These are phyloP conservation scores for Lamellibrachia columna DNA, from an alignment of 2,888 invertebrate genomes.

Conservation along the genomic window DNA sequence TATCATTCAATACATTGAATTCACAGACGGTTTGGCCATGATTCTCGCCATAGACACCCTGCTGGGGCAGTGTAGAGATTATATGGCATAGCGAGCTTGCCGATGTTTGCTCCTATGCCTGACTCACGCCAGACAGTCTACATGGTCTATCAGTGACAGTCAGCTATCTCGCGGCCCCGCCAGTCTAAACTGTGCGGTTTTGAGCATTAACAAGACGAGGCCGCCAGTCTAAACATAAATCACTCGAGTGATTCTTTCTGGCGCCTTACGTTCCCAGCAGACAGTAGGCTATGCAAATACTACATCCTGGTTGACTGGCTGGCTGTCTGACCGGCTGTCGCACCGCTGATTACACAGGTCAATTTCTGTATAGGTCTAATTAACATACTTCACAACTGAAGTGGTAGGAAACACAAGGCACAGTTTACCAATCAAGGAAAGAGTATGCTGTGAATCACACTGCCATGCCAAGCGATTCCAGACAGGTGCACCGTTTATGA, in stretches of 20 bases:
- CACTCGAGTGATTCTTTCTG: not conserved
- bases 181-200: not conserved
- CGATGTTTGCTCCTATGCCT: not conserved
- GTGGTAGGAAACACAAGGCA: too few species aligned
- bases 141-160: constrained; percentile 4
- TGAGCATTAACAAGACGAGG: constrained; percentile 1
- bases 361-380: too few species aligned
- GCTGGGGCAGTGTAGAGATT: not conserved
- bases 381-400: too few species aligned
- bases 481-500: not conserved
- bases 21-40: too few species aligned
- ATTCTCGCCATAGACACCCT: not conserved
- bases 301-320: not conserved
- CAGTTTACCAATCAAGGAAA: not conserved
- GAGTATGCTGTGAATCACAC: not conserved
- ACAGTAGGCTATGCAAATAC: not conserved
- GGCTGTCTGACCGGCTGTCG: not conserved
- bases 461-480: not conserved
- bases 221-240: not conserved
- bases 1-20: not conserved
- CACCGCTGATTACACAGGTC: too few species aligned
- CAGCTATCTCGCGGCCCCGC: not conserved
- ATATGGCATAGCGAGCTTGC: not conserved
- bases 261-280: not conserved
- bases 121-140: not conserved